Evolutionary conservation across 2,888 invertebrate genomes (phyloP), one percentile per base, ranked within the genome.

Genomic region (Macrophya alboannulata): DNA sequence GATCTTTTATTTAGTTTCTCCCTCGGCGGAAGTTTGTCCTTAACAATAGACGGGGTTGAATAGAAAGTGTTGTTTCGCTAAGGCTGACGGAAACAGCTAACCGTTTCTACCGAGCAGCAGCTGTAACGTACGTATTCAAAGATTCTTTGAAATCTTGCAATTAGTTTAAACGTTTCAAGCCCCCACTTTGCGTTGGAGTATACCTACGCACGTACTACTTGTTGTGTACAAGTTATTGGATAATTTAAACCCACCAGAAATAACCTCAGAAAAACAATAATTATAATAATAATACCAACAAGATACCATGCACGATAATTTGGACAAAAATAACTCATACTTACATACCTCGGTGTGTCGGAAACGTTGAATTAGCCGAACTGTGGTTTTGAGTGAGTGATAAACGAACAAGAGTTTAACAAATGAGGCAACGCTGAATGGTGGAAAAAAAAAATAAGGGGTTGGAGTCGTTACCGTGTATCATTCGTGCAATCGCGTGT

Each of bases 401-500:
- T 74, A 74, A 74, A 74, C 72, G 72, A 45, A 74, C 45, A n/a
- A 45, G 45, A 74, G 72, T 74, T 74, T 25, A 74, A 45, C 45
- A 74, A 74, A 74, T 74, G 72, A 45, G 72, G 72, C n/a, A 74
- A 40, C 72, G n/a, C 45, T 74, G 72, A 74, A 45, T 74, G 43
- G 45, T 45, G 5, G 21, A n/a, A 43, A 62, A 31, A 31, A 31
- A 31, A 62, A 81, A 79, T 31, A 40, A 62, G 25, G 79, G 62
- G 81, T 77, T 77, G 77, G 21, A 37, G 43, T 59, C 43, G 25
- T 81, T 81, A 59, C 37, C 31, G 43, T 62, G 62, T 37, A 81
- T 81, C 81, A 81, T 81, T 62, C 43, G 21, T 62, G n/a, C 62
- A 43, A 81, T 81, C 81, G 81, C 81, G 81, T 81, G 81, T 81